Base-by-base conservation (phyloP, 2,888 invertebrate species). In the Noctua comes region DNA sequence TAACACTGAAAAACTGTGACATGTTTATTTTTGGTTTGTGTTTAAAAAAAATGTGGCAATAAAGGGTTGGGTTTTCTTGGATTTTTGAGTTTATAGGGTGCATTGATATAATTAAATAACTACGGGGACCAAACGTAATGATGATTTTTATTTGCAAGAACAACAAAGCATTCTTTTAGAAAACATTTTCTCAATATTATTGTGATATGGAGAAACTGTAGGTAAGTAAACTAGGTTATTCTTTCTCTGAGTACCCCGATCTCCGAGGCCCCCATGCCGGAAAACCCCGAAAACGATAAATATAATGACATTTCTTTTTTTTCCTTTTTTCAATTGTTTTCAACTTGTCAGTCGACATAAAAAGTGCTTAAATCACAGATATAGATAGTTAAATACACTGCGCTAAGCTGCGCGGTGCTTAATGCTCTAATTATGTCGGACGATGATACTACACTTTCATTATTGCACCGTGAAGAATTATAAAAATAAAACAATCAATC, bases 1-100 rank as follows among this genome's bases (percentile, higher is more conserved):
- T 84, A 74, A 70, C 78, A 74, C 76, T 69, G 54, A 80, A 77
- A 84, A 65, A 68, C 77, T 83, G 79, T 72, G 73, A 83, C 73
- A 79, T 64, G 43, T 77, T 48, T 73, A 73, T 73, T 82, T 80
- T 82, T 54, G 40, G 59, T 83, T 73, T 73, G 57, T 18, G 6
- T 43, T n/a, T 16, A 24, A 31, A 68, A 68, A 62, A 68, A 18
- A 54, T 68, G n/a, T 68, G 27, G 36, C 16, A 27, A 48, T 48
- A 66, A 18, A 4, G 13, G 43, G 11, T 5, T 65, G 10, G 24
- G 3, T n/a, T 51, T 68, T 51, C 24, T 77, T 46, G 13, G 0
- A n/a, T 68, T n/a, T 43, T 36, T 16, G 16, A 51, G 21, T 11
- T 65, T 21, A 1, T 10, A n/a, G 21, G 1, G 4, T 51, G 8